Conservation (phyloP, 2,888 invertebrate species). For the Microctonus brassicae region DNA sequence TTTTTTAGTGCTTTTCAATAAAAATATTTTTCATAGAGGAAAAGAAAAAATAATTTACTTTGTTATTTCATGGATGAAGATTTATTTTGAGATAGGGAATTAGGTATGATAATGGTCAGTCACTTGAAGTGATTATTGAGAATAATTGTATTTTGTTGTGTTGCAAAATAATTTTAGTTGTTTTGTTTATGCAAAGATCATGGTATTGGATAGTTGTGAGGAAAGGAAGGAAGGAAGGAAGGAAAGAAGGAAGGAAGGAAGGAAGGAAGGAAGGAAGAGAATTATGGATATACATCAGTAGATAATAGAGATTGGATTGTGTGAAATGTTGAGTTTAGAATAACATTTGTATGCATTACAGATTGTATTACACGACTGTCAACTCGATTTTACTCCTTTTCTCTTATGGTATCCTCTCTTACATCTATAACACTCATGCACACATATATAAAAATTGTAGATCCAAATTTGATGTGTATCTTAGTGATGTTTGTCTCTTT, state of each 20-base stretch:
- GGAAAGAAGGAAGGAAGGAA: conserved; percentile 9
- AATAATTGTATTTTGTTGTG: no score
- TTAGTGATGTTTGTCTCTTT: no score
- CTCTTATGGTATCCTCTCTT: conserved; percentile 29
- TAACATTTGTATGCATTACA: conserved; percentile 67
- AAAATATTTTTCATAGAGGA: no score
- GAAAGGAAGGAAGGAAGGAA: conserved; percentile 5
- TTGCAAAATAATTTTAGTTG: background rate
- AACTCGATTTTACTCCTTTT: conserved; percentile 59
- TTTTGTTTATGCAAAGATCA: background rate
- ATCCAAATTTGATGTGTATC: no score
- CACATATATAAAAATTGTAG: no score
- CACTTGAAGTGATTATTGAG: background rate
- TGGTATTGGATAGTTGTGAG: background rate
- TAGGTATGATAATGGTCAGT: background rate
- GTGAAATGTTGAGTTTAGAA: conserved; percentile 51
- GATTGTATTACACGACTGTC: conserved; percentile 59
- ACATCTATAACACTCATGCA: background rate
- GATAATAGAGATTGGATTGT: conserved; percentile 33
- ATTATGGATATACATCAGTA: background rate
- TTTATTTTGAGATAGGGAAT: background rate
- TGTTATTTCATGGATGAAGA: background rate
- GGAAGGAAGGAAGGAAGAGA: conserved; percentile 18
- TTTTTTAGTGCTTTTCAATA: background rate
- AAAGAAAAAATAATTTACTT: background rate